These are phyloP conservation scores for Meta bourneti DNA, from an alignment of 2,888 invertebrate species.

Conservation along the genomic window DNA sequence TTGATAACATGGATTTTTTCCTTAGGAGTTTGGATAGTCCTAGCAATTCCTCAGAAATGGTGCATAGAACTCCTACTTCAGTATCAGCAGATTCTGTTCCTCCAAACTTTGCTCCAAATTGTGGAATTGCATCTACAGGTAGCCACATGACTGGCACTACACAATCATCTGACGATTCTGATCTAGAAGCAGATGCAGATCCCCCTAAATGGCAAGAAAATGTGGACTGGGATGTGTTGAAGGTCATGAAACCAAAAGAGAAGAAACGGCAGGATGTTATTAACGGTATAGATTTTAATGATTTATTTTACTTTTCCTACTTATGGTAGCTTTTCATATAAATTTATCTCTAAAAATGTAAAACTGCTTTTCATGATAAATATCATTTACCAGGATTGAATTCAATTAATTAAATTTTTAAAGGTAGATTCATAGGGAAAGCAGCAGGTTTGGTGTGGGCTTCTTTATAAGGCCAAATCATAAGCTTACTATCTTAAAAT, in stretches of 20 bases:
- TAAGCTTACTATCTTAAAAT: too few species aligned
- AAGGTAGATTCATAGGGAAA: too few species aligned
- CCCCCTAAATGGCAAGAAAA: constrained; percentile 90
- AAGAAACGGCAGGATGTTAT: constrained; percentile 95
- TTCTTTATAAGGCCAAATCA: too few species aligned
- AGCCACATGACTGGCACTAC: constrained; percentile 78
- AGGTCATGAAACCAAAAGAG: constrained; percentile 88
- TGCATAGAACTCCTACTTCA: constrained; percentile 80
- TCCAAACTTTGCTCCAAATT: constrained; percentile 61
- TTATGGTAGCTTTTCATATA: background rate
- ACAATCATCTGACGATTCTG: constrained; percentile 82
- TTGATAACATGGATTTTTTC: background rate
- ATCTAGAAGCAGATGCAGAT: constrained; percentile 86
- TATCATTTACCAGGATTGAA: background rate
- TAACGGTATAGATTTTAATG: constrained; percentile 85
- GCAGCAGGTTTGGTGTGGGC: too few species aligned
- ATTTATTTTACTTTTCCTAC: background rate
- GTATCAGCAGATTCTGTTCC: constrained; percentile 77
- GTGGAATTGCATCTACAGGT: constrained; percentile 77
- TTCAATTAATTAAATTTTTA: background rate
- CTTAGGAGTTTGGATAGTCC: constrained; percentile 87
- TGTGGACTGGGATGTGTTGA: constrained; percentile 88
- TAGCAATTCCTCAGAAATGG: constrained; percentile 87
- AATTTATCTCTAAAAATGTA: too few species aligned
- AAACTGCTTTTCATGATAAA: background rate